phyloP scores from a whole-genome alignment of 2,888 invertebrate species.

The Dasysyrphus tricinctus region DNA sequence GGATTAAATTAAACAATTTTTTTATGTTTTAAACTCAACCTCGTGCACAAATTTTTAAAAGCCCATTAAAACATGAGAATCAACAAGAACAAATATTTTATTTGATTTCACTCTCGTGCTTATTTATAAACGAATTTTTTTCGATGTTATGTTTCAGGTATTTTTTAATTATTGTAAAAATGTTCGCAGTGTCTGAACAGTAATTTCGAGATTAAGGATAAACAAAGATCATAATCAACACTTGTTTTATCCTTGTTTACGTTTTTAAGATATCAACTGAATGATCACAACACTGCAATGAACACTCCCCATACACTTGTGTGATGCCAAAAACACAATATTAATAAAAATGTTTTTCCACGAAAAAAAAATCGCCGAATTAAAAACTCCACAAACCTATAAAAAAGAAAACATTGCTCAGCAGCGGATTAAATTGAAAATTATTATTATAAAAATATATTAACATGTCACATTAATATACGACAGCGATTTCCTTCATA shows the following conservation, averaged over 20 bases:
- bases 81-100: too few species aligned
- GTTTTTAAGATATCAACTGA: not conserved
- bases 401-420: not conserved
- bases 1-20: too few species aligned
- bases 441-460: constrained; percentile 64
- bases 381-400: not conserved
- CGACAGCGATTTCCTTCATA: constrained; percentile 41
- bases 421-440: constrained; percentile 59
- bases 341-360: too few species aligned
- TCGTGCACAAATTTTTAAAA: too few species aligned
- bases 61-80: too few species aligned
- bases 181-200: too few species aligned
- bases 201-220: not conserved
- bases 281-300: not conserved
- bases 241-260: not conserved
- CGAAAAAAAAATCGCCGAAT: not conserved
- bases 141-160: not conserved
- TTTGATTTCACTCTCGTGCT: too few species aligned
- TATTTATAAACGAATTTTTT: too few species aligned
- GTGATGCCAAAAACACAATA: too few species aligned
- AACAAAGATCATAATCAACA: not conserved
- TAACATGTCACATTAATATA: constrained; percentile 72
- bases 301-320: not conserved
- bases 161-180: not conserved
- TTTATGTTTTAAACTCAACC: too few species aligned